Conservation (phyloP, 2,797 vertebrate species). For the Pempheris klunzingeri region DNA sequence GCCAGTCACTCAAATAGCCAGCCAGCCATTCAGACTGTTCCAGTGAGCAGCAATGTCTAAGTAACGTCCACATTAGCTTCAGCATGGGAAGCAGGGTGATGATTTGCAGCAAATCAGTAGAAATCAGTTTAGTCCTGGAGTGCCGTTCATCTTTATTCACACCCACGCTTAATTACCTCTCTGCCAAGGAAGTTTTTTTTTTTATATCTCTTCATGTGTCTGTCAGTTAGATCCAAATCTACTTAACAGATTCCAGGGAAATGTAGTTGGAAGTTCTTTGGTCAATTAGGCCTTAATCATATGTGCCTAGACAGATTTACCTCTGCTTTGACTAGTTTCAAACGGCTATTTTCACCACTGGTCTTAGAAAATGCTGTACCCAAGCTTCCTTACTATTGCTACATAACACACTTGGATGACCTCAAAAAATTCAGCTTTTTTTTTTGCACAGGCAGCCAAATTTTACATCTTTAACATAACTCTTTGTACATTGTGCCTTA, state of each 20-base stretch:
- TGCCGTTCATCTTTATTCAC: slow-evolving; percentile 37
- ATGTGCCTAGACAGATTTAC: neutral
- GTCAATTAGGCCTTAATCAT: neutral
- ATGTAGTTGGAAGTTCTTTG: neutral
- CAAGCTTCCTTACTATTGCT: neutral
- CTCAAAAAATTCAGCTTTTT: neutral
- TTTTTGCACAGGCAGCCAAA: neutral
- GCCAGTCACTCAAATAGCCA: slow-evolving; percentile 34
- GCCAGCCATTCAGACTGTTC: slow-evolving; percentile 5
- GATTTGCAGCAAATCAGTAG: slow-evolving; percentile 25
- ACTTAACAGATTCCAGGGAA: neutral
- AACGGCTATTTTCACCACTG: neutral
- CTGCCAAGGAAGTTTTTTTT: neutral
- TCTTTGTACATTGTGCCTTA: neutral
- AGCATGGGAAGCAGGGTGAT: neutral
- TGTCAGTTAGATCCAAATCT: neutral
- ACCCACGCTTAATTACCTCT: slow-evolving; percentile 4
- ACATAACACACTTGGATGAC: neutral
- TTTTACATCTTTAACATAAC: neutral
- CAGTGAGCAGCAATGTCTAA: slow-evolving; percentile 19
- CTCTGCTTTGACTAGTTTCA: neutral
- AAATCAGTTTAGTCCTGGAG: slow-evolving; percentile 21
- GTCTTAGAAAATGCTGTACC: too few species aligned
- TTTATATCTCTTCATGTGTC: neutral
- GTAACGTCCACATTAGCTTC: slow-evolving; percentile 14